A percentile compares a stretch with the other conserved stretches of the same genome.
phyloP scores from a whole-genome alignment of 1,140 invertebrate species.

The Tribolium castaneum region DNA sequence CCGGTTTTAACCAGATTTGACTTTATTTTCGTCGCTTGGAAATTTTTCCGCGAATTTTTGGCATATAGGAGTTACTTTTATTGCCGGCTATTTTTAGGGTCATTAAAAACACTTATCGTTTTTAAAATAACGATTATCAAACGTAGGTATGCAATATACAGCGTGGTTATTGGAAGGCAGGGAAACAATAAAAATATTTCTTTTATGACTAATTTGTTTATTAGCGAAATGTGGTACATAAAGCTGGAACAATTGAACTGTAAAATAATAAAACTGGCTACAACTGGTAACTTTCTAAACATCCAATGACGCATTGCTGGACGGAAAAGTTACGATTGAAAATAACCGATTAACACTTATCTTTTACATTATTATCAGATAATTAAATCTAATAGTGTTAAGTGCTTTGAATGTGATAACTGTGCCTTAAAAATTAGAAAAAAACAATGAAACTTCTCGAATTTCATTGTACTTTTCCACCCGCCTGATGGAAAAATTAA shows the following conservation, averaged over 20 bases:
- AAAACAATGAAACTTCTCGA: background rate
- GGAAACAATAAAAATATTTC: background rate
- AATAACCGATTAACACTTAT: background rate
- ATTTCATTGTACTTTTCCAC: too few relatives aligned
- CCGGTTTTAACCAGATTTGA: background rate
- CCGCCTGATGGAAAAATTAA: too few relatives aligned
- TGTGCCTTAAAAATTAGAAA: background rate
- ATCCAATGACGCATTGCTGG: background rate
- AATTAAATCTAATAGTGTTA: background rate
- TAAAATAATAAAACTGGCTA: background rate
- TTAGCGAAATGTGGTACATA: background rate
- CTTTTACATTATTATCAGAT: background rate
- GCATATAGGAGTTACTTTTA: constrained; percentile 5
- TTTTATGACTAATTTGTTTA: background rate
- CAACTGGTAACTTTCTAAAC: background rate
- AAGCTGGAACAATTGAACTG: background rate
- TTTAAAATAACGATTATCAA: background rate
- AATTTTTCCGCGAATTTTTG: constrained; percentile 22
- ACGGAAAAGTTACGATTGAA: background rate
- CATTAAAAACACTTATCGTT: constrained; percentile 5
- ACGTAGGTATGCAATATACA: background rate
- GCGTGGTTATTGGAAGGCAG: background rate
- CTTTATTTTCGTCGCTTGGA: background rate
- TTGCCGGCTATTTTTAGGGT: background rate
- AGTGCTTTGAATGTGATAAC: background rate